Conservation (phyloP, 1,140 invertebrate genomes). For the Sycophila sp. region DNA sequence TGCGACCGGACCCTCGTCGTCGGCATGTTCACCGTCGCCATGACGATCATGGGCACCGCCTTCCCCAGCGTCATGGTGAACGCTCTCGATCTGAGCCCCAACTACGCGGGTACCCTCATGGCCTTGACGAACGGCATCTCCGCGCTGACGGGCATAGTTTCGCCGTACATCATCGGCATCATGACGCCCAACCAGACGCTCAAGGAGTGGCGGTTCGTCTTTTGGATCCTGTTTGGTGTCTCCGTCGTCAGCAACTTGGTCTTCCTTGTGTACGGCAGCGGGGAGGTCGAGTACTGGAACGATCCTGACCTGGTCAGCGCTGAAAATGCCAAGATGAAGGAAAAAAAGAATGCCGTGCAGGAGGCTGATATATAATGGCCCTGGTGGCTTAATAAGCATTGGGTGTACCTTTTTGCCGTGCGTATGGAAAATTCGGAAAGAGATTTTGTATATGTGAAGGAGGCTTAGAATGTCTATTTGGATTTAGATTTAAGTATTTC, state of each 20-base stretch:
- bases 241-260: conserved; percentile 79
- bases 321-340: conserved; percentile 25
- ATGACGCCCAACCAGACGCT: conserved; percentile 78
- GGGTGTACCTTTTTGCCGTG: no score
- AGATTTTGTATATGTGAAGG: no score
- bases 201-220: conserved; percentile 82
- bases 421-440: no score
- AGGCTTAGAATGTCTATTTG: no score
- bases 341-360: neutral
- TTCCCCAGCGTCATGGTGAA: conserved; percentile 81
- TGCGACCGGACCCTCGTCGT: conserved; percentile 75
- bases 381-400: no score
- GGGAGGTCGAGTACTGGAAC: conserved; percentile 79
- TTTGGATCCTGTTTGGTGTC: conserved; percentile 82
- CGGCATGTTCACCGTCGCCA: conserved; percentile 74
- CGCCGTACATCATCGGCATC: conserved; percentile 80
- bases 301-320: conserved; percentile 52
- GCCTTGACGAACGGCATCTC: conserved; percentile 87
- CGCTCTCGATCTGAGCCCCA: conserved; percentile 83
- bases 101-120: conserved; percentile 84
- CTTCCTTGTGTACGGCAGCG: conserved; percentile 77
- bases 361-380: neutral
- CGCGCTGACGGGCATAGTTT: conserved; percentile 81
- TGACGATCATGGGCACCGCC: conserved; percentile 80
- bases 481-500: no score